phyloP scores from a whole-genome alignment of 2,888 invertebrate species.

The Drosophila pseudotakahashii region DNA sequence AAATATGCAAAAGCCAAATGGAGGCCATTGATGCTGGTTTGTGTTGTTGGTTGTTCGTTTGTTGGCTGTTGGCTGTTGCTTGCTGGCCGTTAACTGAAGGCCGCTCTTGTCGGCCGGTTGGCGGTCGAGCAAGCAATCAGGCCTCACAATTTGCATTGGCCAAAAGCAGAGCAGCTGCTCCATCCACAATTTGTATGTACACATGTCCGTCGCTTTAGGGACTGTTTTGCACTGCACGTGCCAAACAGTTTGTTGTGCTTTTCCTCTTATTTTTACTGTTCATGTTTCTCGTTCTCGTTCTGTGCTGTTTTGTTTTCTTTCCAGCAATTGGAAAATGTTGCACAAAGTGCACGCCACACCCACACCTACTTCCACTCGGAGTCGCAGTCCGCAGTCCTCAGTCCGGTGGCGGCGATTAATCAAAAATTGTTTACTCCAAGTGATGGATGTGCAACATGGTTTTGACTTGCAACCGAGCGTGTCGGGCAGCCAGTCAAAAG shows the following conservation, averaged over 20 bases:
- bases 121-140: constrained; percentile 72
- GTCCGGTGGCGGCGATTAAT: constrained; percentile 71
- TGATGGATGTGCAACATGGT: constrained; percentile 79
- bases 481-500: constrained; percentile 52
- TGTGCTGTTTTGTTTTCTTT: constrained; percentile 36
- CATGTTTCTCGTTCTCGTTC: constrained; percentile 1
- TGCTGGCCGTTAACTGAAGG: not conserved
- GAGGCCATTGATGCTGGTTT: constrained; percentile 35
- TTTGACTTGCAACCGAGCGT: constrained; percentile 67
- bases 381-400: constrained; percentile 40
- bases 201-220: constrained; percentile 37
- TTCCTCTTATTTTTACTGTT: constrained; percentile 1
- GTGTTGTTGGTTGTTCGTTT: not conserved
- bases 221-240: constrained; percentile 60
- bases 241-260: constrained; percentile 45
- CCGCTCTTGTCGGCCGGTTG: constrained; percentile 16
- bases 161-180: constrained; percentile 57
- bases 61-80: constrained; percentile 11
- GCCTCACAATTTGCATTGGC: constrained; percentile 65
- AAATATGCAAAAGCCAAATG: constrained; percentile 81
- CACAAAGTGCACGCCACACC: constrained; percentile 60
- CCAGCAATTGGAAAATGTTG: constrained; percentile 75
- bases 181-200: constrained; percentile 74
- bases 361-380: constrained; percentile 26
- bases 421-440: constrained; percentile 80